A percentile compares a stretch with the other conserved stretches of the same genome.
Conservation (phyloP, 2,113 vertebrate genomes). For the Stercorarius parasiticus region DNA sequence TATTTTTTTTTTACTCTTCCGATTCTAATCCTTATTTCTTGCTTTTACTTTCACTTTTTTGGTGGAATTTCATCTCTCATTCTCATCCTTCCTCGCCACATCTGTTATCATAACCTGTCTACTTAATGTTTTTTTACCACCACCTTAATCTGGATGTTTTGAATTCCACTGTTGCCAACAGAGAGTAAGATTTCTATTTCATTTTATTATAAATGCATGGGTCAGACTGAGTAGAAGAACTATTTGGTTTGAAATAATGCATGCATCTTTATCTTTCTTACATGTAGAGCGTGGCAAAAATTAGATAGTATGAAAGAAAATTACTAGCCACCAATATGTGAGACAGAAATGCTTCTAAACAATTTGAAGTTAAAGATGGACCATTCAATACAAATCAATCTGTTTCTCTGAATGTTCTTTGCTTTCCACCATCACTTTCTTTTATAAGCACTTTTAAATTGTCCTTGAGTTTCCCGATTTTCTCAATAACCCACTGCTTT, state of each 20-base stretch:
- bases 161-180: conserved; percentile 42
- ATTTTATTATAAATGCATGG: conserved; percentile 24
- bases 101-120: background rate
- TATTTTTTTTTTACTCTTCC: background rate
- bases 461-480: background rate
- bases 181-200: conserved; percentile 63
- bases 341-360: background rate
- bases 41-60: background rate
- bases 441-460: background rate
- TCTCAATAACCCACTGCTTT: background rate
- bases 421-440: background rate
- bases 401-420: background rate
- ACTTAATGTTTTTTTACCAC: background rate
- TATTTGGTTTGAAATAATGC: background rate
- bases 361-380: background rate
- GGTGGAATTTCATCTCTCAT: background rate
- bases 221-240: background rate
- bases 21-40: background rate
- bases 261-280: background rate
- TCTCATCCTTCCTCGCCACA: background rate
- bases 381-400: background rate
- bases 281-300: background rate
- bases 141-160: background rate
- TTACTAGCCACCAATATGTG: background rate
- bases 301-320: background rate